Percentiles rank a stretch among this genome's conserved stretches.
Conservation (phyloP, 2,797 vertebrate genomes). For the Sebastolobus alascanus region DNA sequence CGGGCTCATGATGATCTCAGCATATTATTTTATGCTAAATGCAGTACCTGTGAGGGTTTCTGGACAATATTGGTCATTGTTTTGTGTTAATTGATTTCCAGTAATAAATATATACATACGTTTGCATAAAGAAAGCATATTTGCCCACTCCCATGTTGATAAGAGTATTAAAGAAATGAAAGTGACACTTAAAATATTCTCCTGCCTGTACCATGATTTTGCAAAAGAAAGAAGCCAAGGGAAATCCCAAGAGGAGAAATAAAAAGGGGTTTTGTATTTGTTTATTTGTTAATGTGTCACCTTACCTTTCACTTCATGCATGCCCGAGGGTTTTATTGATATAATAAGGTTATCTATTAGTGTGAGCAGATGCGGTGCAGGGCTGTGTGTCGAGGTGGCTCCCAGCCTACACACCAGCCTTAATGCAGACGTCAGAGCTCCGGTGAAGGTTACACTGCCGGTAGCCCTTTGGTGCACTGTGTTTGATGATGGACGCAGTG, state of each 20-base stretch:
- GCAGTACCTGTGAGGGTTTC: too few species aligned
- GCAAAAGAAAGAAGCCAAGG: constrained; percentile 4
- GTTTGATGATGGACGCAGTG: constrained; percentile 79
- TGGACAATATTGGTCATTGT: too few species aligned
- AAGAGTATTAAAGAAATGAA: not conserved
- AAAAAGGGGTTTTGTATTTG: not conserved
- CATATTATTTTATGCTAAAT: too few species aligned
- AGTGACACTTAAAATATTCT: not conserved
- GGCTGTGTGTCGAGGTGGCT: constrained; percentile 41
- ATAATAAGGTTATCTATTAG: constrained; percentile 5
- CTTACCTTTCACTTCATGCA: not conserved
- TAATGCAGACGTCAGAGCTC: constrained; percentile 76
- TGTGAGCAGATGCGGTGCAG: constrained; percentile 38
- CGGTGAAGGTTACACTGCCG: constrained; percentile 77
- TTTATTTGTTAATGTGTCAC: constrained; percentile 14
- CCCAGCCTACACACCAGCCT: constrained; percentile 40
- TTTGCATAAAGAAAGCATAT: too few species aligned
- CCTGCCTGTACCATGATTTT: not conserved
- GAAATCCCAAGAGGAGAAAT: not conserved
- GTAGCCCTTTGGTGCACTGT: constrained; percentile 71
- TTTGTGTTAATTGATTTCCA: too few species aligned
- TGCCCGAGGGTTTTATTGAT: constrained; percentile 14
- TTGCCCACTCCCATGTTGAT: too few species aligned
- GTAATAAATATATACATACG: too few species aligned
- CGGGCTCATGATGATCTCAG: too few species aligned